Percentiles rank a stretch among this genome's conserved stretches.
Evolutionary conservation across 2,888 invertebrate species (phyloP).

Genomic region (Mycogona germanica): DNA sequence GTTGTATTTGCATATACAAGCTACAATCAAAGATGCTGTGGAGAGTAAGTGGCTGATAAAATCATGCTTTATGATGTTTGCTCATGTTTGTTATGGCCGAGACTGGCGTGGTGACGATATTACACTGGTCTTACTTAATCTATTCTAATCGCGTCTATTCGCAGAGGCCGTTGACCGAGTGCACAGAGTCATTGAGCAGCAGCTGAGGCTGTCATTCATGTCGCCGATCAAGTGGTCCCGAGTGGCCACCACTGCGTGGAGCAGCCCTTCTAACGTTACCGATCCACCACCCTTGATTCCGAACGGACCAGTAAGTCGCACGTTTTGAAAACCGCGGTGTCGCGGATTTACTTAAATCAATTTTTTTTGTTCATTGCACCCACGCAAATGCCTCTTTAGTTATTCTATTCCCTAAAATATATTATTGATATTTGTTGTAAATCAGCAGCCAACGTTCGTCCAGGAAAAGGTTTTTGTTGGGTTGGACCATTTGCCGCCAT

Average conservation of each 20-base stretch:
- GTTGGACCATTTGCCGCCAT: conserved; percentile 59
- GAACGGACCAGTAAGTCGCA: conserved; percentile 11
- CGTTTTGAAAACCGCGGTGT: background rate
- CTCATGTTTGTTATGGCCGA: background rate
- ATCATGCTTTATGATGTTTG: background rate
- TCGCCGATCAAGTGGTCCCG: conserved; percentile 10
- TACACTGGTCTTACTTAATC: too few relatives aligned
- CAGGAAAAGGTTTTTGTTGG: conserved; percentile 64
- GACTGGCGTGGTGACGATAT: background rate
- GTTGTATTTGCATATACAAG: conserved; percentile 44
- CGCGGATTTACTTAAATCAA: too few relatives aligned
- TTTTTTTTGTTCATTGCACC: background rate
- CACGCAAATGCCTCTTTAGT: background rate
- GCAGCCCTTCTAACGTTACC: conserved; percentile 20
- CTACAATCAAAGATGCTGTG: conserved; percentile 41
- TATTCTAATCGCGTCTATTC: conserved; percentile 21
- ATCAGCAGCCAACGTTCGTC: conserved; percentile 31
- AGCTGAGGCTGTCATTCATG: conserved; percentile 15
- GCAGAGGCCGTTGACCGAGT: conserved; percentile 43
- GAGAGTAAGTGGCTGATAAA: conserved; percentile 31
- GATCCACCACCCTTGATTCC: too few relatives aligned
- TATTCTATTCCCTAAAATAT: conserved; percentile 15
- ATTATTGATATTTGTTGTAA: too few relatives aligned
- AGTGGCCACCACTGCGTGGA: background rate
- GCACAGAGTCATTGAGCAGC: conserved; percentile 39